Conservation (phyloP, 2,888 invertebrate species). For the Ormia ochracea region DNA sequence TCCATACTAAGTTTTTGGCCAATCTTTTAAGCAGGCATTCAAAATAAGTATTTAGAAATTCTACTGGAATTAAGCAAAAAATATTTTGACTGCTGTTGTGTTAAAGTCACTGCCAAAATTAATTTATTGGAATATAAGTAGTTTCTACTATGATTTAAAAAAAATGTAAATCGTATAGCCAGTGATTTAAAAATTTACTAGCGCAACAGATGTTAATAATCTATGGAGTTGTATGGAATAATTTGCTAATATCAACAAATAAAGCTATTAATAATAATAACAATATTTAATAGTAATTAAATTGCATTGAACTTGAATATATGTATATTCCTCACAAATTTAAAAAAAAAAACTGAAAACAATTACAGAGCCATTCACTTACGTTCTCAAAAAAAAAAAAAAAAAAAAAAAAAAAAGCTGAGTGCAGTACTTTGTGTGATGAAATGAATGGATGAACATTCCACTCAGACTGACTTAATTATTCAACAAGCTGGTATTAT, state of each 20-base stretch:
- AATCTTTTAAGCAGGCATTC: no score
- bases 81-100: neutral
- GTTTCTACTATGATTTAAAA: neutral
- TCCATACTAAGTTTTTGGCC: no score
- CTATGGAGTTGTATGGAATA: neutral
- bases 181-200: neutral
- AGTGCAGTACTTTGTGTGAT: neutral
- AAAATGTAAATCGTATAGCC: neutral
- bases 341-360: neutral
- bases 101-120: neutral
- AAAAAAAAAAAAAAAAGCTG: neutral
- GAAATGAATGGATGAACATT: slow-evolving; percentile 26
- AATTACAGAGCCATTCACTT: slow-evolving; percentile 28
- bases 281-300: slow-evolving; percentile 16
- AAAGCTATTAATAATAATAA: neutral
- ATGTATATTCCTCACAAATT: neutral
- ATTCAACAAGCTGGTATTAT: neutral
- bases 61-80: neutral
- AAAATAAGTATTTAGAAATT: no score
- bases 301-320: slow-evolving; percentile 36
- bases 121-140: neutral
- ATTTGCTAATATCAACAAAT: neutral
- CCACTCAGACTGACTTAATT: slow-evolving; percentile 6
- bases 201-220: neutral
- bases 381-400: slow-evolving; percentile 1